phyloP scores from a whole-genome alignment of 2,888 invertebrate genomes.

The Idaea aversata region DNA sequence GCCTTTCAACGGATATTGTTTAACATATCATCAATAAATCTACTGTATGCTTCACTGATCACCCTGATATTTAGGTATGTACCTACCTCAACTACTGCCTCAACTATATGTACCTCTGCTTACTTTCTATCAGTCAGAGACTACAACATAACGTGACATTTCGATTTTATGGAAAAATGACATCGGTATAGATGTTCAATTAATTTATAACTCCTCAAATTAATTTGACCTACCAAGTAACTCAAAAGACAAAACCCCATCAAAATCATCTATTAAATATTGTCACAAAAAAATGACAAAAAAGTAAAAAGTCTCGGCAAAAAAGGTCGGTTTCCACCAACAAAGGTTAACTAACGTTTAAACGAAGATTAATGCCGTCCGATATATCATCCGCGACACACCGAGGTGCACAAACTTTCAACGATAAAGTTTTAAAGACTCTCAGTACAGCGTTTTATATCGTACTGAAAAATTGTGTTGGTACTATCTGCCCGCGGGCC shows the following conservation, averaged over 20 bases:
- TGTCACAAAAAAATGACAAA: constrained; percentile 6
- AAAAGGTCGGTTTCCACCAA: constrained; percentile 40
- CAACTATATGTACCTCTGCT: no score
- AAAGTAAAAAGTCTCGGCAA: constrained; percentile 18
- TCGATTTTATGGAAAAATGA: no score
- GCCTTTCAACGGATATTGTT: constrained; percentile 30
- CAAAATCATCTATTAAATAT: constrained; percentile 12
- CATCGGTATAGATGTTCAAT: no score
- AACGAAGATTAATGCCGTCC: constrained; percentile 69
- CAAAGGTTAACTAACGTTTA: constrained; percentile 62
- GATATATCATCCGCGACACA: constrained; percentile 67
- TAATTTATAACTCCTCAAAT: no score
- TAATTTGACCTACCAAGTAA: constrained; percentile 3
- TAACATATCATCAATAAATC: constrained; percentile 23
- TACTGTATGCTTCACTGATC: constrained; percentile 20
- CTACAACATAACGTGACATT: no score
- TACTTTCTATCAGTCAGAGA: no score
- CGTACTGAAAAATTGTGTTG: constrained; percentile 78
- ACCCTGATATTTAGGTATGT: constrained; percentile 12
- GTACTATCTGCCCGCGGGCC: constrained; percentile 50
- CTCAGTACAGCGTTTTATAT: constrained; percentile 63
- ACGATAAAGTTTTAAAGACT: constrained; percentile 80
- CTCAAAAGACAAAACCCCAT: constrained; percentile 9
- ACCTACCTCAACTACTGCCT: neutral
- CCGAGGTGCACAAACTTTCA: constrained; percentile 68